Conservation (phyloP, 2,113 vertebrate genomes). For the Desmodus rotundus region DNA sequence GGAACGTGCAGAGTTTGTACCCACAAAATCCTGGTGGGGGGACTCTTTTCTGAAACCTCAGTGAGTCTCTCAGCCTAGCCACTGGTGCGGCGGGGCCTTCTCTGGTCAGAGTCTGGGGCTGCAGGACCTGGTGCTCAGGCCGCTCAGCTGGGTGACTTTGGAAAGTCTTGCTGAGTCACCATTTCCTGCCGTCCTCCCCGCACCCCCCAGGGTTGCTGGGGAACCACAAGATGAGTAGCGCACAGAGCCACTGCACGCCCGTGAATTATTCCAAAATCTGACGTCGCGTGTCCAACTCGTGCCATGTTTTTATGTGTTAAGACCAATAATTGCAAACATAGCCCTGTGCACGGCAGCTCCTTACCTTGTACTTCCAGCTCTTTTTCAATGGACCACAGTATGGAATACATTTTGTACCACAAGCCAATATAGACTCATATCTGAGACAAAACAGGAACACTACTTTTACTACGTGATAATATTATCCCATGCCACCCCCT, state of each 20-base stretch:
- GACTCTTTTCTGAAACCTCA: not conserved
- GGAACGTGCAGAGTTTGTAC: no score
- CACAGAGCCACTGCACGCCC: not conserved
- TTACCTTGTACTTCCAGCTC: not conserved
- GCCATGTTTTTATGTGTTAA: not conserved
- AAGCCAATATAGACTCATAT: not conserved
- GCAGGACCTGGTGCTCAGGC: not conserved
- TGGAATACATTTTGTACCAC: not conserved
- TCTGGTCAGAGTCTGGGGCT: not conserved
- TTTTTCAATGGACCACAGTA: not conserved
- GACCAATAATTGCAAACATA: not conserved
- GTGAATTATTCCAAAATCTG: not conserved
- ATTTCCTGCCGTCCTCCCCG: not conserved
- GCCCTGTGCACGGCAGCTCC: not conserved
- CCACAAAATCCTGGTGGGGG: not conserved
- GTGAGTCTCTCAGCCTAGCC: not conserved
- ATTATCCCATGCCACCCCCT: not conserved
- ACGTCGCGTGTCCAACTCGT: accelerated
- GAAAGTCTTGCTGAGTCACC: not conserved
- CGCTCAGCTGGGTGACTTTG: not conserved
- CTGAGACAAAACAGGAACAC: not conserved
- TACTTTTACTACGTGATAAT: not conserved
- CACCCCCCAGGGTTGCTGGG: not conserved
- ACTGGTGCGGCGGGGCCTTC: no score
- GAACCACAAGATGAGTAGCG: accelerated